Evolutionary conservation across 2,113 vertebrate species (phyloP).

Genomic region (Recurvirostra avosetta): DNA sequence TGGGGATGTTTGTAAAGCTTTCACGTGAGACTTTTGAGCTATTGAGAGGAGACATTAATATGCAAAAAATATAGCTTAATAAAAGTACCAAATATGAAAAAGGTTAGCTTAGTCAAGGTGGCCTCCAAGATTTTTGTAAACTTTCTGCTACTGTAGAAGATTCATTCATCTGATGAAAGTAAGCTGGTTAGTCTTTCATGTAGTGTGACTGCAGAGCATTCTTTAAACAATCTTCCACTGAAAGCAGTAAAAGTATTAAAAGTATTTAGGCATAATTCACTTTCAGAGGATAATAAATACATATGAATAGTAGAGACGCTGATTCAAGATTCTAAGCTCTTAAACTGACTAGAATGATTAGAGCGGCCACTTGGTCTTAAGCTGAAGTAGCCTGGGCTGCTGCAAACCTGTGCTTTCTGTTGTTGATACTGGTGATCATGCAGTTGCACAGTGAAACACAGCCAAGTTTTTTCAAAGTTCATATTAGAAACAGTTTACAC

Average conservation of each 20-base stretch:
- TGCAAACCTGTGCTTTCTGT: neutral
- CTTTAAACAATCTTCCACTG: neutral
- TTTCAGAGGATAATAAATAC: neutral
- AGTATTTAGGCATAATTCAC: neutral
- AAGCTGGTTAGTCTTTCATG: neutral
- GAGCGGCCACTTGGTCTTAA: neutral
- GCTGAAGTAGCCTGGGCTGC: neutral
- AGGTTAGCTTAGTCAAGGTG: neutral
- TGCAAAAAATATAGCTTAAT: neutral
- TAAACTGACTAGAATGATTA: neutral
- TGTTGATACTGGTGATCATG: neutral
- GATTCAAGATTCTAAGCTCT: neutral
- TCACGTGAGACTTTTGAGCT: rapidly evolving
- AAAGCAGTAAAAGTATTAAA: neutral
- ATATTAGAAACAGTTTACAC: neutral
- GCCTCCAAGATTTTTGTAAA: neutral
- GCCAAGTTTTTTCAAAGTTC: neutral
- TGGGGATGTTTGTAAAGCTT: neutral
- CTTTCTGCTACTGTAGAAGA: neutral
- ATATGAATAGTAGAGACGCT: neutral
- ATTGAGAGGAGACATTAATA: neutral
- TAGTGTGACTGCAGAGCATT: neutral
- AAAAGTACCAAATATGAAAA: neutral
- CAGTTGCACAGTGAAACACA: neutral
- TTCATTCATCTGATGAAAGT: neutral